Base-by-base conservation (phyloP, 2,888 invertebrate species). In the Oligia latruncula region DNA sequence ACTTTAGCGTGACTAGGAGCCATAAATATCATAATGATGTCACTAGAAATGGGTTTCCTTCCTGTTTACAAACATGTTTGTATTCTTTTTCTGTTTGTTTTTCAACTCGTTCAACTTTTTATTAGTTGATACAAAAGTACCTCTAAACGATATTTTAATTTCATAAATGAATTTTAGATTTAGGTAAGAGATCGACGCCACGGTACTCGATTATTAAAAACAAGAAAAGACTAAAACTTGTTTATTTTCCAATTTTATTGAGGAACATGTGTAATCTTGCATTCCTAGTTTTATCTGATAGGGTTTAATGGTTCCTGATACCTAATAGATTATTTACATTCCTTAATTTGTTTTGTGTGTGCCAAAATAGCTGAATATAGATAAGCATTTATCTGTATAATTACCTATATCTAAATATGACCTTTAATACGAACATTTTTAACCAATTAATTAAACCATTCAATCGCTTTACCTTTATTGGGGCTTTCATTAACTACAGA, bases 401-500 rank as follows among this genome's bases (percentile, higher is more conserved):
- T 58, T 64, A 60, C 9, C 29, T n/a, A 40, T 11, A 49, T 40
- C 17, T 71, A 40, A 49, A 74, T 29, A 55, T 67, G 15, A 49
- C 15, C 17, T 58, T 29, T 17, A 72, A 35, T 29, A 73, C n/a
- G 0, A n/a, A 23, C 23, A 40, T n/a, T n/a, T 11, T 1, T 11
- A 46, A 64, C n/a, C 66, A 82, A 80, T 80, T 86, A 80, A 77
- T 86, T 80, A 62, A 84, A 71, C 52, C 64, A 77, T 68, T 71
- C 49, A 80, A 78, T 88, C 76, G 79, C 46, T 81, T 88, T 85
- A 88, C 80, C 91, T 89, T 81, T 88, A 90, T 87, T 91, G 84
- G 92, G 90, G 77, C 77, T 90, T 89, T 89, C 87, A 90, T 90
- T 88, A 87, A 85, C 80, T 65, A 80, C 23, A 80, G 40, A 67